Evolutionary conservation across 2,888 invertebrate genomes (phyloP).

Genomic region (Ganaspis brasiliensis): DNA sequence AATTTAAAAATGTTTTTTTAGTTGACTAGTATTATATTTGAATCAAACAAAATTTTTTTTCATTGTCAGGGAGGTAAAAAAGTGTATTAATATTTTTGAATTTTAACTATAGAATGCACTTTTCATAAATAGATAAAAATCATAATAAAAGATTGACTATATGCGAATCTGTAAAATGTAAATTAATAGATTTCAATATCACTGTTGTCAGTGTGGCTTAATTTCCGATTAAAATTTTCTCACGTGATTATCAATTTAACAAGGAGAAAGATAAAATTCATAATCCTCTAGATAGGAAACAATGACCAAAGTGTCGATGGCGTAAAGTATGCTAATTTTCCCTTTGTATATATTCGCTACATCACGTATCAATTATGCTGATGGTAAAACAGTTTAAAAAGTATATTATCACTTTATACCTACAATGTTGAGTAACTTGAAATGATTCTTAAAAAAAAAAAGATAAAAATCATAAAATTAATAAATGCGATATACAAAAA

Average conservation of each 20-base stretch:
- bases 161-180: not conserved
- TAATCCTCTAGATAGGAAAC: conserved; percentile 16
- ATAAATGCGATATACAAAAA: no score
- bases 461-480: not conserved
- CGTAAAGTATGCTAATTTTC: conserved; percentile 29
- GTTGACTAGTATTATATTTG: no score
- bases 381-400: not conserved
- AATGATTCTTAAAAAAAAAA: not conserved
- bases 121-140: no score
- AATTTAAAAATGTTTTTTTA: no score
- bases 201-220: not conserved
- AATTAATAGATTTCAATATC: not conserved
- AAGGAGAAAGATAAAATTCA: conserved; percentile 20
- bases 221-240: not conserved
- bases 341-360: conserved; percentile 9
- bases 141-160: no score
- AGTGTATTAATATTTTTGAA: no score
- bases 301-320: conserved; percentile 10
- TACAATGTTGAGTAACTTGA: no score
- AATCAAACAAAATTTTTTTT: no score
- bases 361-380: no score
- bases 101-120: no score
- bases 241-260: not conserved
- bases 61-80: no score
- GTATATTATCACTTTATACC: not conserved